These are phyloP conservation scores for Etheostoma perlongum DNA, from an alignment of 2,797 vertebrate species.

Conservation along the genomic window DNA sequence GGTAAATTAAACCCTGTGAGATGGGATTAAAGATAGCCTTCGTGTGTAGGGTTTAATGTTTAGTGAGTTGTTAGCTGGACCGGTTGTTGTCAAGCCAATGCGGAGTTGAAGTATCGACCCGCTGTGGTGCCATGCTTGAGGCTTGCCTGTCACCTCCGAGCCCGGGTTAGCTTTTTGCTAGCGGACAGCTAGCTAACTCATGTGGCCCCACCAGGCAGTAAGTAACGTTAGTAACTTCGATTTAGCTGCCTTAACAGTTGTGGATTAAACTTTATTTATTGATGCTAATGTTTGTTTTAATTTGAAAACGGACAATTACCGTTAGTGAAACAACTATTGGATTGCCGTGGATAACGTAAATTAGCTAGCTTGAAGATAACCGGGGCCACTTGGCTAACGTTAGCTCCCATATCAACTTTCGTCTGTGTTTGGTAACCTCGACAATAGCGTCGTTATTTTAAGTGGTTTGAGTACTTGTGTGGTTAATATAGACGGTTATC, in stretches of 20 bases:
- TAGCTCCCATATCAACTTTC: slow-evolving; percentile 21
- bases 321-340: neutral
- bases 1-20: slow-evolving; percentile 70
- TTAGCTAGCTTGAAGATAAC: slow-evolving; percentile 45
- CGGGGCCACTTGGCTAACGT: slow-evolving; percentile 46
- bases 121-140: slow-evolving; percentile 42
- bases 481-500: neutral
- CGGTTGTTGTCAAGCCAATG: neutral
- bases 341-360: slow-evolving; percentile 19
- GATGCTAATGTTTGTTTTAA: neutral
- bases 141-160: slow-evolving; percentile 43
- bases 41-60: neutral
- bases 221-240: no score
- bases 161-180: slow-evolving; percentile 52
- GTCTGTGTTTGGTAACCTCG: neutral
- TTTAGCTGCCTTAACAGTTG: neutral
- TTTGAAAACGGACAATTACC: neutral
- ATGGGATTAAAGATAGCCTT: fast-evolving
- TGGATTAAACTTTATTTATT: neutral
- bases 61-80: neutral
- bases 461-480: neutral
- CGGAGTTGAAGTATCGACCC: neutral
- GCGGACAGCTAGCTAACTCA: slow-evolving; percentile 73
- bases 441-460: neutral
- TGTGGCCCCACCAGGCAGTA: slow-evolving; percentile 53